Percentiles rank a stretch among this genome's conserved stretches.
phyloP scores from a whole-genome alignment of 2,888 invertebrate species.

The Catocala fraxini region DNA sequence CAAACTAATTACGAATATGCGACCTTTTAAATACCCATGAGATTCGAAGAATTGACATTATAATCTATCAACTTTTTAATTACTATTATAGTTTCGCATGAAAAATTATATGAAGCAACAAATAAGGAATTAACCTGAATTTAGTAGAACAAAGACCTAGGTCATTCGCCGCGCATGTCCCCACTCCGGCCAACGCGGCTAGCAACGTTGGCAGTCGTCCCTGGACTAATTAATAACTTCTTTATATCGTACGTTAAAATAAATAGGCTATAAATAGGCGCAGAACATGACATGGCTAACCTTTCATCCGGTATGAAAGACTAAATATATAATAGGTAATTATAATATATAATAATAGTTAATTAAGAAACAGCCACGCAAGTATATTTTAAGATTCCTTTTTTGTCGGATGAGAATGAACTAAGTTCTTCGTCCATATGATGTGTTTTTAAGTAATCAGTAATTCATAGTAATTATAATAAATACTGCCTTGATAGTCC shows the following conservation, averaged over 20 bases:
- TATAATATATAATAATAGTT: no score
- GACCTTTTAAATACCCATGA: conserved; percentile 6
- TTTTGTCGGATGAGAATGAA: no score
- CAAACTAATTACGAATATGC: conserved; percentile 4
- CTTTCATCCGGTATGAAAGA: no score
- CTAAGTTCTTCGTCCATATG: no score
- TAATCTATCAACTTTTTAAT: conserved; percentile 7
- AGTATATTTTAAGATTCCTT: no score
- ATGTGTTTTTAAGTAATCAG: no score
- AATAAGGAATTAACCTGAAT: conserved; percentile 17
- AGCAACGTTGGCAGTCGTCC: conserved; percentile 6
- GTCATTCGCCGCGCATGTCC: conserved; percentile 13
- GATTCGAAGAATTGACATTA: conserved; percentile 5
- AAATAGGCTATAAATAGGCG: conserved; percentile 8
- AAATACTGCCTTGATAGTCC: no score
- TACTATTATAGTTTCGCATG: background rate
- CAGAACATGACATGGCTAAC: background rate
- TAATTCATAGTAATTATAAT: no score
- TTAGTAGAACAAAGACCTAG: conserved; percentile 16
- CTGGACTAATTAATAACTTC: conserved; percentile 19
- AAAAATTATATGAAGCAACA: conserved; percentile 8
- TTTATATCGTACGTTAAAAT: conserved; percentile 8
- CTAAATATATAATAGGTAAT: no score
- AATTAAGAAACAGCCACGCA: no score
- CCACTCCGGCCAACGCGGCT: conserved; percentile 4